Percentiles rank a stretch among this genome's conserved stretches.
Evolutionary conservation across 92 coral and sea anemone genomes (phyloP).

Genomic region (Epizoanthus illoricatus): DNA sequence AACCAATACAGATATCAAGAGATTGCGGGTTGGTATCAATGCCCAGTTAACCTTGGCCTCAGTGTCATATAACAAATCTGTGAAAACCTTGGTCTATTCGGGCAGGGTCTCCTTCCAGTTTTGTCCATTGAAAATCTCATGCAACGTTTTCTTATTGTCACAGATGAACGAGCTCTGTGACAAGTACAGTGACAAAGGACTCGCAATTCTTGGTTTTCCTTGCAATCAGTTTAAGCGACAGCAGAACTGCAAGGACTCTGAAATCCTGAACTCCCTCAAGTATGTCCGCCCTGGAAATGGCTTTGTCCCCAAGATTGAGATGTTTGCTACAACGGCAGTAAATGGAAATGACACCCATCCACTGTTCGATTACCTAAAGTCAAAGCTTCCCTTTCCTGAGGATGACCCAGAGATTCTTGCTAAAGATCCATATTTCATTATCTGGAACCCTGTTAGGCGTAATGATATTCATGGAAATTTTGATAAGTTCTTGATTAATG

Average conservation of each 20-base stretch:
- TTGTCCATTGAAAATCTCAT: too few relatives aligned
- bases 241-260: slow-evolving; percentile 72
- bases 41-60: too few relatives aligned
- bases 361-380: slow-evolving; percentile 68
- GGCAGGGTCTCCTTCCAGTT: too few relatives aligned
- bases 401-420: slow-evolving; percentile 43
- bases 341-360: slow-evolving; percentile 80
- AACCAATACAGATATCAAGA: too few relatives aligned
- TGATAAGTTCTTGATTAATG: slow-evolving; percentile 48
- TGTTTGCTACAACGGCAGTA: slow-evolving; percentile 67
- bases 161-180: slow-evolving; percentile 94
- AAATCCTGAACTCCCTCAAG: slow-evolving; percentile 81
- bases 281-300: slow-evolving; percentile 89
- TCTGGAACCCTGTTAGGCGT: slow-evolving; percentile 41
- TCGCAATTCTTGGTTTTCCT: slow-evolving; percentile 89
- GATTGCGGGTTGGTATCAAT: too few relatives aligned
- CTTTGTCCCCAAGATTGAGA: slow-evolving; percentile 74
- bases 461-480: slow-evolving; percentile 47
- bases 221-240: slow-evolving; percentile 96
- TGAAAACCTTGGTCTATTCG: too few relatives aligned
- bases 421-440: slow-evolving; percentile 37
- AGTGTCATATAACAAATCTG: too few relatives aligned
- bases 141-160: neutral
- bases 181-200: slow-evolving; percentile 78
- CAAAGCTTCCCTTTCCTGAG: slow-evolving; percentile 61